These are phyloP conservation scores for Tupiocoris notatus DNA, from an alignment of 2,888 invertebrate species.

Conservation along the genomic window DNA sequence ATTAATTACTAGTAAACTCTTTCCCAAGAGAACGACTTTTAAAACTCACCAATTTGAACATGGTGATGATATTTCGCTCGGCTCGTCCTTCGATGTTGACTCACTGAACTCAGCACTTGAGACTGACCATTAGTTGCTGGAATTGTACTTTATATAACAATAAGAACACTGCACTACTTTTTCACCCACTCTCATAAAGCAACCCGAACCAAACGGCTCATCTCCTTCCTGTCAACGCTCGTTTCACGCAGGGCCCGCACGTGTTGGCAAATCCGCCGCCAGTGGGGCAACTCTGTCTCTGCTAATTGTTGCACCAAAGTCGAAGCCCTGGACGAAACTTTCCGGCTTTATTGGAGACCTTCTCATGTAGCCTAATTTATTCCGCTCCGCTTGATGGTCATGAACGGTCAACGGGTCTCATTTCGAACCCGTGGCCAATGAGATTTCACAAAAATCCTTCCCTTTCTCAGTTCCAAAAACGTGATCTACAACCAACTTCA, in stretches of 20 bases:
- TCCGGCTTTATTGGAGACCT: not conserved
- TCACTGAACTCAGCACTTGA: not conserved
- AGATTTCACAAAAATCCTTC: too few species aligned
- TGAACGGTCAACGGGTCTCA: not conserved
- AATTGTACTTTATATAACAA: constrained; percentile 22
- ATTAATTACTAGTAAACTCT: too few species aligned
- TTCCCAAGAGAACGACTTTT: too few species aligned
- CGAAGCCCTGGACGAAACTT: not conserved
- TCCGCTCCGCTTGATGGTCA: not conserved
- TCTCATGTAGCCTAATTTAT: not conserved
- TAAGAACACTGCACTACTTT: too few species aligned
- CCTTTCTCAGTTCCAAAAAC: too few species aligned
- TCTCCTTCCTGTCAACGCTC: constrained; percentile 35
- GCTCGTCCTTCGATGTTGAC: too few species aligned
- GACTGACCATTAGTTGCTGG: not conserved
- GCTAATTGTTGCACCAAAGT: constrained; percentile 11
- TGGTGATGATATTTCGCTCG: not conserved
- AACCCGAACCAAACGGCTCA: constrained; percentile 16
- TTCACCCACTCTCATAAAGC: not conserved
- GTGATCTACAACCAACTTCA: too few species aligned
- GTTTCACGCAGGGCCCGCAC: not conserved
- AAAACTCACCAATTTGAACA: not conserved
- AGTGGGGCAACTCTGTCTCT: not conserved
- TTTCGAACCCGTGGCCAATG: too few species aligned
- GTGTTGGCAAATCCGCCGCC: not conserved